Conservation (phyloP, 37 sponge, comb jelly and placozoan species). For the Halichondria panicea region DNA sequence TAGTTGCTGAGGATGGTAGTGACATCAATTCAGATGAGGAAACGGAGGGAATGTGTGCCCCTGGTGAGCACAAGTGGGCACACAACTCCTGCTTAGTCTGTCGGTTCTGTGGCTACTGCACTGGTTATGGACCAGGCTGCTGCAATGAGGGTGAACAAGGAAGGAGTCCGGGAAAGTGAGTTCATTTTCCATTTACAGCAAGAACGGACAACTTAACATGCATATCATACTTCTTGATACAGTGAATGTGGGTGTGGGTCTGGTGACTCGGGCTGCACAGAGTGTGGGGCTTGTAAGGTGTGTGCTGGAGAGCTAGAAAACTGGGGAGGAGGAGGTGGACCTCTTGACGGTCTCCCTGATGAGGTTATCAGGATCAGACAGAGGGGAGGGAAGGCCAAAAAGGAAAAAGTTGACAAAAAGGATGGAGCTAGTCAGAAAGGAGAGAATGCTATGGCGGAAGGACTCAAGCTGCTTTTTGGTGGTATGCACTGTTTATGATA, state of each 20-base stretch:
- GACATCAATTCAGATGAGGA: conserved; percentile 50
- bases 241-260: conserved; percentile 95
- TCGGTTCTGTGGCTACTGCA: conserved; percentile 87
- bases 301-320: conserved; percentile 78
- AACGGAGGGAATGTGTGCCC: conserved; percentile 66
- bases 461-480: conserved; percentile 65
- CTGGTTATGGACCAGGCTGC: conserved; percentile 92
- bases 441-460: conserved; percentile 47
- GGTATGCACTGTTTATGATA: conserved; percentile 48
- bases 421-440: conserved; percentile 32
- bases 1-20: conserved; percentile 24
- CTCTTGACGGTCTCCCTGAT: conserved; percentile 20
- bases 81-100: conserved; percentile 80
- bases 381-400: conserved; percentile 2
- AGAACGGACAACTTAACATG: neutral
- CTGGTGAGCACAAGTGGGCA: conserved; percentile 78
- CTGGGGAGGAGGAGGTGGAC: conserved; percentile 42
- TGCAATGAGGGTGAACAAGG: conserved; percentile 79
- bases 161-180: conserved; percentile 86
- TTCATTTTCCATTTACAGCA: conserved; percentile 2
- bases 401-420: conserved; percentile 22
- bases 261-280: conserved; percentile 89
- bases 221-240: neutral
- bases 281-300: conserved; percentile 90
- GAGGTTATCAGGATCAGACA: conserved; percentile 21